Evolutionary conservation across 2,113 vertebrate genomes (phyloP).

Genomic region (Panthera tigris): DNA sequence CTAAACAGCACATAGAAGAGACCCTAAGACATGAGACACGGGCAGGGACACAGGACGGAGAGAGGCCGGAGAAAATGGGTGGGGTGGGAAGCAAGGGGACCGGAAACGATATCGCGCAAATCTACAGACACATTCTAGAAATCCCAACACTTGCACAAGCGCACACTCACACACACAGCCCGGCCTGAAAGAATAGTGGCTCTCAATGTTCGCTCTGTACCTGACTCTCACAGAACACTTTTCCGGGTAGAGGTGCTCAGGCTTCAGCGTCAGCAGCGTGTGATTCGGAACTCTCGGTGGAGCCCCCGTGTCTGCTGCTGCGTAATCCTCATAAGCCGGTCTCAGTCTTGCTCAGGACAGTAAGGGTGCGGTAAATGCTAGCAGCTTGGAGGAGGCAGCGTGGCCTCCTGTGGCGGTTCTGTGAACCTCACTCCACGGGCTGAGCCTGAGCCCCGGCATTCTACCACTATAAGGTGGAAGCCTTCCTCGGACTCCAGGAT

Average conservation of each 20-base stretch:
- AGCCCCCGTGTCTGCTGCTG: not conserved
- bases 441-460: not conserved
- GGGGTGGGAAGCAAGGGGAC: not conserved
- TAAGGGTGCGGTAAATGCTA: not conserved
- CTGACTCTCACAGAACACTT: not conserved
- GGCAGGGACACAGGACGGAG: not conserved
- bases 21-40: not conserved
- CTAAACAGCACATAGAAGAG: not conserved
- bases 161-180: fast-evolving
- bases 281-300: not conserved
- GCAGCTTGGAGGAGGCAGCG: not conserved
- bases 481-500: not conserved
- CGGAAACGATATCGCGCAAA: not conserved
- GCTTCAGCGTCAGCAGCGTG: not conserved
- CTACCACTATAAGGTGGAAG: not conserved
- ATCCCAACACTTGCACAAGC: not conserved
- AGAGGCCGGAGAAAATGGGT: not conserved
- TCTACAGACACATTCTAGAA: not conserved
- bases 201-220: not conserved
- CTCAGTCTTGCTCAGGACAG: not conserved
- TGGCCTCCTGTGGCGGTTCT: not conserved
- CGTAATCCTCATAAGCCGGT: not conserved
- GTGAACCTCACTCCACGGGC: fast-evolving
- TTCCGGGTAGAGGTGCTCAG: not conserved
- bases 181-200: not conserved